Conservation (phyloP, 2,888 invertebrate species). For the Rhagonycha fulva region DNA sequence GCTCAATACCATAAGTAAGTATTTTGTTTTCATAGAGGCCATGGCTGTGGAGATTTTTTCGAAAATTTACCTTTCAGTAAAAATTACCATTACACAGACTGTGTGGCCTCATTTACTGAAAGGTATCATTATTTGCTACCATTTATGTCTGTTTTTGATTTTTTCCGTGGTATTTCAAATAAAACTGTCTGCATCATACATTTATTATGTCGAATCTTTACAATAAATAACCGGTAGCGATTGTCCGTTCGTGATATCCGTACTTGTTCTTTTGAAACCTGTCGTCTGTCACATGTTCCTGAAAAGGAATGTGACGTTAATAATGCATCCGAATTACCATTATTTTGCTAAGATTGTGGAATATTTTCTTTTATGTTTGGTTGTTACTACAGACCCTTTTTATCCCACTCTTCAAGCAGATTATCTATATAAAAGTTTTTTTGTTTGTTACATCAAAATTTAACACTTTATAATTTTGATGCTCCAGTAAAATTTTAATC, state of each 20-base stretch:
- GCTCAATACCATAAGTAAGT: conserved; percentile 96
- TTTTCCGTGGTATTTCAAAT: conserved; percentile 12
- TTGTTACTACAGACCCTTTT: neutral
- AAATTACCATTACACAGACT: neutral
- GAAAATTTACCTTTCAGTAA: neutral
- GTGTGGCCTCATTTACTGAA: neutral
- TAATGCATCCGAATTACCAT: conserved; percentile 22
- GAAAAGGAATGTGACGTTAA: conserved; percentile 21
- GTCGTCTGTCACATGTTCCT: conserved; percentile 22
- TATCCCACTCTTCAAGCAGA: neutral
- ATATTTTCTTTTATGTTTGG: neutral
- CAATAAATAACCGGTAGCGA: conserved; percentile 22
- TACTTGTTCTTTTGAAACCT: conserved; percentile 14
- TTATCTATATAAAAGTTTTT: neutral
- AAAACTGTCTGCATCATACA: conserved; percentile 13
- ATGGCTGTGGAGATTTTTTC: too few species aligned
- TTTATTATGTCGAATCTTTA: conserved; percentile 5
- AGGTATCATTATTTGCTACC: conserved; percentile 15
- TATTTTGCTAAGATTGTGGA: neutral
- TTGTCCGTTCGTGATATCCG: conserved; percentile 23
- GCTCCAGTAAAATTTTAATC: neutral
- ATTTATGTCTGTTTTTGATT: conserved; percentile 11
- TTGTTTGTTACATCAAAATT: neutral
- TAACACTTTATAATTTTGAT: neutral
- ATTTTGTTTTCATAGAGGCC: conserved; percentile 26